These are phyloP conservation scores for Tokudaia tokunoshimensis DNA, from an alignment of 2,797 vertebrate species.

Conservation along the genomic window DNA sequence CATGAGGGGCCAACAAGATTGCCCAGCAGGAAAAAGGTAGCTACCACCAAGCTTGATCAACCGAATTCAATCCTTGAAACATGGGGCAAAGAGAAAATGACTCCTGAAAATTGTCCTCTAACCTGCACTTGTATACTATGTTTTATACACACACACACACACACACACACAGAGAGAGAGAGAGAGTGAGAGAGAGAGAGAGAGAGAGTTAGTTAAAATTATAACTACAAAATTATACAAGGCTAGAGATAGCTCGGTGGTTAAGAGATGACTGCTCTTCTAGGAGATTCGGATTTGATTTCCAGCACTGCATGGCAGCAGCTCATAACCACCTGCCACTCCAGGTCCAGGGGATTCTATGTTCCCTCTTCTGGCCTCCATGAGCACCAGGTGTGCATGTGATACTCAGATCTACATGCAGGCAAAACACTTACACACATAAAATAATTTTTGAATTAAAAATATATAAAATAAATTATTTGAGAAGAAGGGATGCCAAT, in stretches of 20 bases:
- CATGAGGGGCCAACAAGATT: neutral
- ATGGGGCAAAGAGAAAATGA: no score
- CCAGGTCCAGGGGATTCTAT: neutral
- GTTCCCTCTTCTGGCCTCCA: neutral
- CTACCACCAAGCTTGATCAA: neutral
- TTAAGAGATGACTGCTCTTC: neutral
- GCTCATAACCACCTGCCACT: neutral
- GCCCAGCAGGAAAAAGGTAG: no score
- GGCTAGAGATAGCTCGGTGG: neutral
- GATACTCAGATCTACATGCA: neutral
- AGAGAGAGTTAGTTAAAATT: neutral
- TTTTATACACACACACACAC: no score
- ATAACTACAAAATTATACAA: neutral
- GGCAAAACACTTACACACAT: neutral
- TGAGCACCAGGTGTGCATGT: neutral
- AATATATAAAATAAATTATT: neutral
- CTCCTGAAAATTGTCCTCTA: no score
- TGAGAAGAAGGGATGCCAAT: neutral
- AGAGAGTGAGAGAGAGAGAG: no score
- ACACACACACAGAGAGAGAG: no score
- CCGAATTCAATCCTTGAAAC: neutral
- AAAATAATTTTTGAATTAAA: neutral
- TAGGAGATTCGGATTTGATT: neutral
- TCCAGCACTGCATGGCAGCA: neutral
- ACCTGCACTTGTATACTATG: no score